These are phyloP conservation scores for Cyanoliseus patagonus DNA, from an alignment of 2,113 vertebrate species.

Conservation along the genomic window DNA sequence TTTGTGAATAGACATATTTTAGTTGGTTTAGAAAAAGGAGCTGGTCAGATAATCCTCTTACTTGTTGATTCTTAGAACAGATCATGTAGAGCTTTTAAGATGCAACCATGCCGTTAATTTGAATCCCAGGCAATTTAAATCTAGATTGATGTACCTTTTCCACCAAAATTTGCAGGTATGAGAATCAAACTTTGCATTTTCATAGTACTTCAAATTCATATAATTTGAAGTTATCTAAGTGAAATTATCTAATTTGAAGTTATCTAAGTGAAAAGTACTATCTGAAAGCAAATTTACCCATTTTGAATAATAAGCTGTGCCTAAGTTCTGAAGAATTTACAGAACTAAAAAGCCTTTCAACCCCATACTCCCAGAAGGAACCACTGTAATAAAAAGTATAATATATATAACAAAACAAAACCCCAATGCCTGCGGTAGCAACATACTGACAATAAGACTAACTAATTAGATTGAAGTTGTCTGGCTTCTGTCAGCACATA, in stretches of 20 bases:
- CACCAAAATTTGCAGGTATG: not conserved
- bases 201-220: not conserved
- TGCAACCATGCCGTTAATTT: not conserved
- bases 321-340: not conserved
- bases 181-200: not conserved
- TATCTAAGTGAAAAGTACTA: not conserved
- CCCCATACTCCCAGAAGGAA: not conserved
- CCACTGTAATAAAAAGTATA: not conserved
- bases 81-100: not conserved
- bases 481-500: conserved; percentile 42
- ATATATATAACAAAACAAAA: not conserved
- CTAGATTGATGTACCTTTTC: not conserved
- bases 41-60: not conserved
- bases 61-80: not conserved
- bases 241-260: not conserved
- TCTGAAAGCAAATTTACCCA: not conserved
- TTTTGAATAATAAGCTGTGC: not conserved
- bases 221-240: not conserved
- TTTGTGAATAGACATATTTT: not conserved
- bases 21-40: not conserved
- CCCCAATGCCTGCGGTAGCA: not conserved
- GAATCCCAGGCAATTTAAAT: not conserved
- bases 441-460: not conserved
- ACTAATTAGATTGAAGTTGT: conserved; percentile 41
- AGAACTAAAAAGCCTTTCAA: not conserved